Evolutionary conservation across 2,888 invertebrate genomes (phyloP).

Genomic region (Sepioteuthis lessoniana): DNA sequence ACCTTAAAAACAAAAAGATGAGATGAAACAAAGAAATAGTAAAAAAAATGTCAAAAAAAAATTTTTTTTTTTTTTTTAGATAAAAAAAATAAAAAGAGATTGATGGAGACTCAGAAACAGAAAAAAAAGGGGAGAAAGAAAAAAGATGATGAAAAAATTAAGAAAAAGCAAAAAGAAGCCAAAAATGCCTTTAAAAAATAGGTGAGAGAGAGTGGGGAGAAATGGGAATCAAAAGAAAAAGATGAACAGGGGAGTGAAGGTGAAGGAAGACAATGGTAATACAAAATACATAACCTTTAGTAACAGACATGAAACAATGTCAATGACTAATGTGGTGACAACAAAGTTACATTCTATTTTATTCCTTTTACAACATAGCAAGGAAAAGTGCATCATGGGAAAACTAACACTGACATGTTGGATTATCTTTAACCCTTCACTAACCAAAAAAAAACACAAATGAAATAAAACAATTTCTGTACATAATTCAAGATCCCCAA

Average conservation of each 20-base stretch:
- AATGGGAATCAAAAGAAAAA: neutral
- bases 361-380: neutral
- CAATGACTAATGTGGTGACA: constrained; percentile 33
- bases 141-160: neutral
- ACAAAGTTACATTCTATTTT: constrained; percentile 23
- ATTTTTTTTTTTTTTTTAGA: too few species aligned
- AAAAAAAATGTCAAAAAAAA: too few species aligned
- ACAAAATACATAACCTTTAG: neutral
- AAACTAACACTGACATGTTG: neutral
- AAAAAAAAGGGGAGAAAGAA: neutral
- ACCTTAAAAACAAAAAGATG: neutral
- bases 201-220: neutral
- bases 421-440: neutral
- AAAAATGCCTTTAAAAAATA: neutral
- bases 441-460: neutral
- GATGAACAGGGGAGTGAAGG: neutral
- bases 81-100: neutral
- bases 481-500: too few species aligned
- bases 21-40: neutral
- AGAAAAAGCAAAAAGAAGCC: neutral
- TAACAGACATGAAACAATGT: neutral
- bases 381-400: neutral
- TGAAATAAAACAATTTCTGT: too few species aligned
- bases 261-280: neutral
- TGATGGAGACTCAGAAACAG: neutral